Conservation (phyloP, 1,140 invertebrate genomes). For the Lineus longissimus region DNA sequence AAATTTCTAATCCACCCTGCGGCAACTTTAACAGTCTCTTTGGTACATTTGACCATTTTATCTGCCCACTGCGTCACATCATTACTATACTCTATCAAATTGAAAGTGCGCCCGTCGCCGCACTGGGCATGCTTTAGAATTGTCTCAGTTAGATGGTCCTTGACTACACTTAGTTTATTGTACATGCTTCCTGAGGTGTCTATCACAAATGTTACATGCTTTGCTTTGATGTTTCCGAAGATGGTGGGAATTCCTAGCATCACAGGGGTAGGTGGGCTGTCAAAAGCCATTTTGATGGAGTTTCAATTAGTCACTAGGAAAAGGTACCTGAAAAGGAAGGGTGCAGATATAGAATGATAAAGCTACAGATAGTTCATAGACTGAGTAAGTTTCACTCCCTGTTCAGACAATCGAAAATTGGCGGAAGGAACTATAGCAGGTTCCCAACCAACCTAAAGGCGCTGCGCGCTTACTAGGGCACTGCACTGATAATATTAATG, state of each 20-base stretch:
- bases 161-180: conserved; percentile 42
- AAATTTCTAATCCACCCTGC: conserved; percentile 47
- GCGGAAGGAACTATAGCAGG: no score
- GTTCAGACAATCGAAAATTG: no score
- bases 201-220: conserved; percentile 50
- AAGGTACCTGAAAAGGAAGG: no score
- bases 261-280: no score
- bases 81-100: conserved; percentile 51
- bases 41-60: conserved; percentile 49
- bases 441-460: no score
- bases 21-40: conserved; percentile 48
- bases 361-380: no score
- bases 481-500: no score
- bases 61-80: conserved; percentile 52
- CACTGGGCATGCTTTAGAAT: conserved; percentile 36
- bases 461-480: no score
- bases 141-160: conserved; percentile 49
- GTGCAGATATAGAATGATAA: no score
- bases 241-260: conserved; percentile 30
- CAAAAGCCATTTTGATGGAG: no score
- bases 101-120: conserved; percentile 38
- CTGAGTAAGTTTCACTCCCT: no score
- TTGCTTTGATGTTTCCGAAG: conserved; percentile 43
- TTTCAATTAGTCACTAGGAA: no score
- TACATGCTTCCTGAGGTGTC: conserved; percentile 55